These are phyloP conservation scores for Stercorarius parasiticus DNA, from an alignment of 2,113 vertebrate species.

Conservation along the genomic window DNA sequence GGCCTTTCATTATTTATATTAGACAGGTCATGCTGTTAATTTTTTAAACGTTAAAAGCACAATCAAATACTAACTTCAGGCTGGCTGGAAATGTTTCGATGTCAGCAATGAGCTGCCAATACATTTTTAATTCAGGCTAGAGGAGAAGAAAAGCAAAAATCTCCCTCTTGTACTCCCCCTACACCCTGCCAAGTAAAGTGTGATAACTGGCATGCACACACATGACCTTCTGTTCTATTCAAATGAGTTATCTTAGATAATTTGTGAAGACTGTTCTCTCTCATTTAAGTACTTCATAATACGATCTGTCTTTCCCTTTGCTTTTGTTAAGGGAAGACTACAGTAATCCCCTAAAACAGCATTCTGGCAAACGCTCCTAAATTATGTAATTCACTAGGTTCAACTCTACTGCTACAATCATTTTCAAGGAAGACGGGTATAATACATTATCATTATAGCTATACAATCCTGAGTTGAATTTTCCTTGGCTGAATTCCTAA, in stretches of 20 bases:
- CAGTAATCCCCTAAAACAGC: conserved; percentile 53
- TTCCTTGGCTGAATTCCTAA: conserved; percentile 75
- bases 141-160: conserved; percentile 49
- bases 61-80: conserved; percentile 35
- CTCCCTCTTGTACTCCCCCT: conserved; percentile 21
- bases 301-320: conserved; percentile 38
- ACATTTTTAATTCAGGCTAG: conserved; percentile 65
- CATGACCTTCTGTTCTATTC: conserved; percentile 66
- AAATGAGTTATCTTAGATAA: conserved; percentile 62
- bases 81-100: conserved; percentile 43
- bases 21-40: conserved; percentile 23
- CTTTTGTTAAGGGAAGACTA: conserved; percentile 67
- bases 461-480: conserved; percentile 66
- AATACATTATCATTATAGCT: conserved; percentile 72
- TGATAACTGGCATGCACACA: conserved; percentile 57
- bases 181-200: conserved; percentile 58
- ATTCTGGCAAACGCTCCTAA: conserved; percentile 66
- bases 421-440: conserved; percentile 68
- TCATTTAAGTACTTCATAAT: conserved; percentile 60
- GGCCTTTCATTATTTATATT: conserved; percentile 35
- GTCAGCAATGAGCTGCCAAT: conserved; percentile 50
- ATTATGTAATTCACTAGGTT: conserved; percentile 72
- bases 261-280: conserved; percentile 41
- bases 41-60: conserved; percentile 49
- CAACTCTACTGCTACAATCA: conserved; percentile 64